Evolutionary conservation across 2,113 vertebrate species (phyloP).

Genomic region (Agelaius phoeniceus): DNA sequence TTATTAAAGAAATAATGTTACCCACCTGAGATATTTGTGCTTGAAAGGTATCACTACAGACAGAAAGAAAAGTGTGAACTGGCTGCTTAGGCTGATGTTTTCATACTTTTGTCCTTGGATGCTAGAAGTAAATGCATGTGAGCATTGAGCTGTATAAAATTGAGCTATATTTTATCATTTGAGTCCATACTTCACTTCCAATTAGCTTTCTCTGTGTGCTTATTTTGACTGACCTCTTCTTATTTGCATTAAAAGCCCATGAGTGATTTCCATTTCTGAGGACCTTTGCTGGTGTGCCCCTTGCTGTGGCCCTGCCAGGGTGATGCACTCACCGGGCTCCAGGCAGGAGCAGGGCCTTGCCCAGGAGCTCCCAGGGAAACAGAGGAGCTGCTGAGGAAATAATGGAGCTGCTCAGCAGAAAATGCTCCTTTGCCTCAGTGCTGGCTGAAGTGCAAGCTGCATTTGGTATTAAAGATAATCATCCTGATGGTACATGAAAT

Average conservation of each 20-base stretch:
- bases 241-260: not conserved
- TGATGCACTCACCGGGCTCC: not conserved
- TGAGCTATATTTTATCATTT: not conserved
- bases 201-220: not conserved
- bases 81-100: not conserved
- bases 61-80: not conserved
- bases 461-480: not conserved
- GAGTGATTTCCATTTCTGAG: not conserved
- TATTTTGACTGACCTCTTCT: conserved; percentile 4
- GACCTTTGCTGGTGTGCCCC: not conserved
- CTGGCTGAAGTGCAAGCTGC: not conserved
- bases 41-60: not conserved
- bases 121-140: not conserved
- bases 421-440: not conserved
- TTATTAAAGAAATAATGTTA: not conserved
- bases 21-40: not conserved
- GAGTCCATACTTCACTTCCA: not conserved
- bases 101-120: not conserved
- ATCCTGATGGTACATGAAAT: not conserved
- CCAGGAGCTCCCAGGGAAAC: not conserved
- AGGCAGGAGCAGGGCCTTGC: not conserved
- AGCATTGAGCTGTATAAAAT: not conserved
- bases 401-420: not conserved
- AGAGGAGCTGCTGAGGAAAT: not conserved
- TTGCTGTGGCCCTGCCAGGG: not conserved